Percentiles rank a stretch among this genome's conserved stretches.
Evolutionary conservation across 2,888 invertebrate genomes (phyloP).

Genomic region (Carabus problematicus): DNA sequence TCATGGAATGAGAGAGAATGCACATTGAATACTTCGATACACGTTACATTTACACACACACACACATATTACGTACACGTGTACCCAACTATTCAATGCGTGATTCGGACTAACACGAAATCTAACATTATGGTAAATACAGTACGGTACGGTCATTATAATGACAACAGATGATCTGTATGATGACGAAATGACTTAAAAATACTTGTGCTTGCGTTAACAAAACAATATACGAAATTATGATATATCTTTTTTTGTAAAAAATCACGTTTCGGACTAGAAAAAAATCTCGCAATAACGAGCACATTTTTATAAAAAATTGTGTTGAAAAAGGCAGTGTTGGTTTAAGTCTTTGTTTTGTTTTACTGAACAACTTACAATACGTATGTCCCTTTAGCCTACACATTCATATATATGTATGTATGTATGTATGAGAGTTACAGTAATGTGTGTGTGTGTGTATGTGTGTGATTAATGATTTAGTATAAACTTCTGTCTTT

Average conservation of each 20-base stretch:
- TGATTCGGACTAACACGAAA: constrained; percentile 4
- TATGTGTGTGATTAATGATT: neutral
- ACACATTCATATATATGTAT: constrained; percentile 5
- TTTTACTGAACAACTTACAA: constrained; percentile 15
- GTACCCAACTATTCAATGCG: no score
- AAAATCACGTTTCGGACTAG: constrained; percentile 43
- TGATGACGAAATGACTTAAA: constrained; percentile 20
- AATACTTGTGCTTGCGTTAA: constrained; percentile 38
- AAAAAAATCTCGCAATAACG: constrained; percentile 43
- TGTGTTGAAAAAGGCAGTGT: constrained; percentile 43
- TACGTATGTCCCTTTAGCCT: neutral
- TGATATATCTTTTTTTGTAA: constrained; percentile 31
- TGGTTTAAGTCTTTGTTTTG: constrained; percentile 41
- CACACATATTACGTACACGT: no score
- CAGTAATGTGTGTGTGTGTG: no score
- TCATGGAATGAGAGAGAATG: constrained; percentile 7
- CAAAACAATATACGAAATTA: constrained; percentile 38
- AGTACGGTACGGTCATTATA: neutral
- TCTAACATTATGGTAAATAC: constrained; percentile 10
- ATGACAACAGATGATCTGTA: constrained; percentile 13
- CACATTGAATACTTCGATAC: neutral
- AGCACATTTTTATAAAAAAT: constrained; percentile 40
- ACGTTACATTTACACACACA: no score
- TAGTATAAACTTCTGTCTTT: neutral
- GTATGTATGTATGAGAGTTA: neutral